Evolutionary conservation across 2,797 vertebrate species (phyloP).

Genomic region (Neosilurus hyrtlii): DNA sequence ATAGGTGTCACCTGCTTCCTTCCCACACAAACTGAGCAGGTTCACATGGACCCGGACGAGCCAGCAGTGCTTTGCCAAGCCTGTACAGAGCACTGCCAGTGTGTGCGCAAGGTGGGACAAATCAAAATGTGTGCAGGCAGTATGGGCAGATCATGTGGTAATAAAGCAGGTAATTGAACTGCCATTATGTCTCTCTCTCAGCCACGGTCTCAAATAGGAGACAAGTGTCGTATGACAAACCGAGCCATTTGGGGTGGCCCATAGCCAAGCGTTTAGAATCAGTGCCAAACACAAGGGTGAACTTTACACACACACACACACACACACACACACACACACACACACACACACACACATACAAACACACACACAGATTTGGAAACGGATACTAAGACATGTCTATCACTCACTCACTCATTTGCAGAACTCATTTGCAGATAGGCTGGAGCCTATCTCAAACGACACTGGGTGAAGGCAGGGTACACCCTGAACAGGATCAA

Average conservation of each 20-base stretch:
- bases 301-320: constrained; percentile 38
- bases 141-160: constrained; percentile 34
- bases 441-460: no score
- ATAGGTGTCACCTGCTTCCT: constrained; percentile 59
- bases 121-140: constrained; percentile 18
- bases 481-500: no score
- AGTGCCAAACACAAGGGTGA: constrained; percentile 46
- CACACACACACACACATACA: background rate
- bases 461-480: no score
- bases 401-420: no score
- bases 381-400: background rate
- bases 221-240: constrained; percentile 39
- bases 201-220: constrained; percentile 24
- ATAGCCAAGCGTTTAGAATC: constrained; percentile 44
- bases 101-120: constrained; percentile 22
- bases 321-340: background rate
- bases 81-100: constrained; percentile 6
- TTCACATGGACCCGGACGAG: constrained; percentile 45
- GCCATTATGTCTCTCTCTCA: constrained; percentile 21
- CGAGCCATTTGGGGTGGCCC: constrained; percentile 43
- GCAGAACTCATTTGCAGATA: no score
- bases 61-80: constrained; percentile 38
- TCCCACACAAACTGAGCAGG: constrained; percentile 45
- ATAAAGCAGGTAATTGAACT: constrained; percentile 31
- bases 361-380: constrained; percentile 19